Evolutionary conservation across 1,140 invertebrate species (phyloP), one percentile per base, ranked within the genome.

Genomic region (Drosophila orena): DNA sequence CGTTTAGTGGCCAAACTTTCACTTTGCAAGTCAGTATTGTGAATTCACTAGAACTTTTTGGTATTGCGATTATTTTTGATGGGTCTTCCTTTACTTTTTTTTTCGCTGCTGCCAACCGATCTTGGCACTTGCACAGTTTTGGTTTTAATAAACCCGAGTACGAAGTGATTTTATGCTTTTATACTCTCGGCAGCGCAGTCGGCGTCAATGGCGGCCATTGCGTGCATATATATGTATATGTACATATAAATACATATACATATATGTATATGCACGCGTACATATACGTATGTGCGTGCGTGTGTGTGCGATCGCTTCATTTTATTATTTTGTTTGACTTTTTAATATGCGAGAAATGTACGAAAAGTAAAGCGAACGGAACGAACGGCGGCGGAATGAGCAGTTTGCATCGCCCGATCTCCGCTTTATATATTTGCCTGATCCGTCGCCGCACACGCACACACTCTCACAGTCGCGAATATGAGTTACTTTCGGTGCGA

Each of bases 141-240:
- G 74, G 84, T 77, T 91, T 91, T 89, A 91, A 91, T 91, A 91
- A 91, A 89, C 84, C 81, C 88, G 91, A 91, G 84, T 91, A 83
- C 77, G 84, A 86, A 91, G 81, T 77, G 86, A 83, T 81, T 90
- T 91, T 91, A 86, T 79, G 90, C 90, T 91, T 91, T 91, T 91
- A 91, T 91, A 91, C 73, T 77, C 69, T 79, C 69, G 64, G 55
- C 64, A 56, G 47, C 64, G 66, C 53, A 37, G 69, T 11, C 54
- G 62, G 22, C 62, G 64, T 62, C 52, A 74, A 77, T 85, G 81
- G 81, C 81, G 71, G 59, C 71, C 71, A 62, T 74, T 62, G 37
- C 52, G 43, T 73, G 20, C 38, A 44, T 62, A 47, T 60, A 34
- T 53, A 34, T 61, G 2, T 27, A 34, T 42, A 22, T 46, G 14